A percentile compares a stretch with the other conserved stretches of the same genome.
Evolutionary conservation across 2,113 vertebrate genomes (phyloP).

Genomic region (Hippopotamus amphibius): DNA sequence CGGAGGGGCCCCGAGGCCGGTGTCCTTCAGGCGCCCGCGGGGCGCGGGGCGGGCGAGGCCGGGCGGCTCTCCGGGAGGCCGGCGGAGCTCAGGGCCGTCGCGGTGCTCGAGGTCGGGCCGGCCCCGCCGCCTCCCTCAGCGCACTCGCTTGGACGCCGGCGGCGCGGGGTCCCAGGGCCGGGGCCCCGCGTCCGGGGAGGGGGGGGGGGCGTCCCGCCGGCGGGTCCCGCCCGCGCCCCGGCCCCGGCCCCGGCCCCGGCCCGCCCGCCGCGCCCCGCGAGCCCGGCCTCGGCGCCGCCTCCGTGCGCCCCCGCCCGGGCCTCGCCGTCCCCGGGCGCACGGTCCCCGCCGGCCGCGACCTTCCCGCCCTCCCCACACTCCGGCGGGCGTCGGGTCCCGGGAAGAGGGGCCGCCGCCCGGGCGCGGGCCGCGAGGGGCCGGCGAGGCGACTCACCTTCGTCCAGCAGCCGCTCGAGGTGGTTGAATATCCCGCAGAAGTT

Average conservation of each 20-base stretch:
- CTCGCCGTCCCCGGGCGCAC: neutral
- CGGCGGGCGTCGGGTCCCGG: slow-evolving; percentile 29
- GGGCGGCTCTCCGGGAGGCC: neutral
- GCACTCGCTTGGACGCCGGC: neutral
- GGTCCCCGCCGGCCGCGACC: slow-evolving; percentile 18
- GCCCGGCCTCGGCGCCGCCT: neutral
- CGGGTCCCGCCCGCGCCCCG: neutral
- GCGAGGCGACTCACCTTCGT: slow-evolving; percentile 91
- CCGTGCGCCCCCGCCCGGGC: slow-evolving; percentile 51
- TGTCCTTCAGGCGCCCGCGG: slow-evolving; percentile 56
- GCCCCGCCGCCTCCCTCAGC: neutral
- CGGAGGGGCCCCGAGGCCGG: neutral
- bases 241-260: neutral
- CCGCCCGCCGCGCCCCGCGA: neutral
- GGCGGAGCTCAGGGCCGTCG: neutral
- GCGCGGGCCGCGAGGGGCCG: neutral
- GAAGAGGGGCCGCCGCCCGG: neutral
- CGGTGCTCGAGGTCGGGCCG: neutral
- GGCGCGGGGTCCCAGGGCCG: neutral
- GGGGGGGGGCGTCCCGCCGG: neutral
- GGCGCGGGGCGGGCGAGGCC: neutral
- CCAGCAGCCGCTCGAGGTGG: slow-evolving; percentile 97
- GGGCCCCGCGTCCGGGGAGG: neutral
- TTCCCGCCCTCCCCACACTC: slow-evolving; percentile 31
- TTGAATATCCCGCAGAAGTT: slow-evolving; percentile 99